Evolutionary conservation across 53 echinoderm and acorn worm species (phyloP).

Genomic region (Stichopus horrens): DNA sequence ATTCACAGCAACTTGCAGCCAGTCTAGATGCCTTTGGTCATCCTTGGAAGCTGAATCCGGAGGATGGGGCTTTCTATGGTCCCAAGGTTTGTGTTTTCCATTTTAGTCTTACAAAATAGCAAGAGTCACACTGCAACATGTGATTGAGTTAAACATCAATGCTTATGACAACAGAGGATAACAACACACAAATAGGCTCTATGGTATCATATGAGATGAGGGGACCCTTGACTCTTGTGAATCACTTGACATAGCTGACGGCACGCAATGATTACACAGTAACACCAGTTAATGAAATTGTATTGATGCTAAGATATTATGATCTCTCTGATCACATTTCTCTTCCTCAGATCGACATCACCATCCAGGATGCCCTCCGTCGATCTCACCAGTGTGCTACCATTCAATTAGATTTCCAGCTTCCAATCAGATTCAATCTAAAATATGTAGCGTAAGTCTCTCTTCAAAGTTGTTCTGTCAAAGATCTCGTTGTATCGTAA

Average conservation of each 20-base stretch:
- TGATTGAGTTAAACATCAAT: no score
- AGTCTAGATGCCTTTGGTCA: conserved; percentile 71
- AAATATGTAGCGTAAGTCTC: conserved; percentile 83
- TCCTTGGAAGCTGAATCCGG: conserved; percentile 86
- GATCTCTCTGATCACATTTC: not conserved
- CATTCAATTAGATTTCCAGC: conserved; percentile 98
- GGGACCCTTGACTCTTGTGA: no score
- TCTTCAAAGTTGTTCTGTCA: not conserved
- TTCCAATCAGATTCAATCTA: conserved; percentile 90
- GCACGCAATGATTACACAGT: no score
- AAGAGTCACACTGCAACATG: no score
- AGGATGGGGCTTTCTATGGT: conserved; percentile 98
- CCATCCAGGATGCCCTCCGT: conserved; percentile 78
- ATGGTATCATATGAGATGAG: no score
- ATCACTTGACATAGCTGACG: no score
- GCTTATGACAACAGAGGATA: no score
- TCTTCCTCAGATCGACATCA: conserved; percentile 87
- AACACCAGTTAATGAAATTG: no score
- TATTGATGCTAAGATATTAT: no score
- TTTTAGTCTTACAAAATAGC: not conserved
- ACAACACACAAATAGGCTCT: no score
- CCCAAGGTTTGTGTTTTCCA: conserved; percentile 71
- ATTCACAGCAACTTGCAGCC: conserved; percentile 76
- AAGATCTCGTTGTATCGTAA: no score
- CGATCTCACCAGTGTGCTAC: conserved; percentile 93